Percentiles rank a stretch among this genome's conserved stretches.
Conservation (phyloP, 2,888 invertebrate genomes). For the Ornithoptera priamus region DNA sequence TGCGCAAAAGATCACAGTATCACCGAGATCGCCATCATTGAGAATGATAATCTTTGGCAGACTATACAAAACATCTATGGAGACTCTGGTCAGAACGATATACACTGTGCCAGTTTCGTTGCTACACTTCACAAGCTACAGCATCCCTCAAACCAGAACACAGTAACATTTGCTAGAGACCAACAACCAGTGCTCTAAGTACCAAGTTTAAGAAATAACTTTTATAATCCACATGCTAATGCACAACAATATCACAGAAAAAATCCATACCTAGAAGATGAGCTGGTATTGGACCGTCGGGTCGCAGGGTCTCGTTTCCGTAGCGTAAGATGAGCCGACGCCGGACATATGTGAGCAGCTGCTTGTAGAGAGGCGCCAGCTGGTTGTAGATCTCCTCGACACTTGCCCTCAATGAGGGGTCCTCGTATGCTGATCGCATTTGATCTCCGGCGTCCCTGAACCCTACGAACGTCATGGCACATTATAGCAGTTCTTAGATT, state of each 20-base stretch:
- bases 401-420: constrained; percentile 81
- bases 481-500: no score
- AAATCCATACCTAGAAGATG: constrained; percentile 83
- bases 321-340: constrained; percentile 83
- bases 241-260: no score
- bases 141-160: no score
- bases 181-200: no score
- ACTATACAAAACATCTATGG: no score
- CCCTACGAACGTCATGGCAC: constrained; percentile 64
- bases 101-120: no score
- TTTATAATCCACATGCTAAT: no score
- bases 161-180: no score
- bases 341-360: constrained; percentile 91
- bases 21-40: not conserved
- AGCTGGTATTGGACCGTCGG: constrained; percentile 90
- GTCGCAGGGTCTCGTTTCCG: constrained; percentile 78
- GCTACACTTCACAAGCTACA: no score
- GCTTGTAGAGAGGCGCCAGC: constrained; percentile 87
- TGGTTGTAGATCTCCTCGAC: constrained; percentile 81
- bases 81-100: no score
- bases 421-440: constrained; percentile 88
- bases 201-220: no score
- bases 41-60: not conserved
- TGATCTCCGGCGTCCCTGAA: constrained; percentile 90
- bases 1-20: constrained; percentile 36